These are phyloP conservation scores for Hoplodrina blanda DNA, from an alignment of 2,888 invertebrate genomes.

Conservation along the genomic window DNA sequence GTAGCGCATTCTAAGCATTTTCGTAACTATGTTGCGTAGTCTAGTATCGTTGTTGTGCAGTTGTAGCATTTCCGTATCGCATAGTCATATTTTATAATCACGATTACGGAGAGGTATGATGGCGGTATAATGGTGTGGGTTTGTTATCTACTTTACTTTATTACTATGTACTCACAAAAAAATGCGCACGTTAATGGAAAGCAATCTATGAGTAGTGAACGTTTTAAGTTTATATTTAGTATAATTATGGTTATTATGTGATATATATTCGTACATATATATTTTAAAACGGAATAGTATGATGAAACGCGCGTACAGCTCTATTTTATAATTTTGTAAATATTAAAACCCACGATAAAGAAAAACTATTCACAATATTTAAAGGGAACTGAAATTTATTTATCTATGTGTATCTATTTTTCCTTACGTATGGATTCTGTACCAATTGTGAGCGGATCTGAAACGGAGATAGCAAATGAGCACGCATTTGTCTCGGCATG, in stretches of 20 bases:
- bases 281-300: neutral
- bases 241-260: too few species aligned
- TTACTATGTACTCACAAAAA: too few species aligned
- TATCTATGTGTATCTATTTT: constrained; percentile 38
- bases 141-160: too few species aligned
- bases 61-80: neutral
- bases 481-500: constrained; percentile 76
- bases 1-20: neutral
- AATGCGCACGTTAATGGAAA: too few species aligned
- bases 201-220: too few species aligned
- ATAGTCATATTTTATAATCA: neutral
- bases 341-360: neutral
- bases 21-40: neutral
- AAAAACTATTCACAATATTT: constrained; percentile 13
- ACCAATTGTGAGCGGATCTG: constrained; percentile 60
- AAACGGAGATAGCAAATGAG: constrained; percentile 74
- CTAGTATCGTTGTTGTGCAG: constrained; percentile 2
- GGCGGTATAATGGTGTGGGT: too few species aligned
- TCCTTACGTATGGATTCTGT: constrained; percentile 50
- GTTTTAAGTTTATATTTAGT: too few species aligned
- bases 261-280: too few species aligned
- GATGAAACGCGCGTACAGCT: neutral
- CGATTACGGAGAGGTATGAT: too few species aligned
- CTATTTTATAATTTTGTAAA: too few species aligned
- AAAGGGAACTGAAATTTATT: constrained; percentile 34